These are phyloP conservation scores for Oscheius sp. DNA, from an alignment of 2,888 invertebrate species.

Conservation along the genomic window DNA sequence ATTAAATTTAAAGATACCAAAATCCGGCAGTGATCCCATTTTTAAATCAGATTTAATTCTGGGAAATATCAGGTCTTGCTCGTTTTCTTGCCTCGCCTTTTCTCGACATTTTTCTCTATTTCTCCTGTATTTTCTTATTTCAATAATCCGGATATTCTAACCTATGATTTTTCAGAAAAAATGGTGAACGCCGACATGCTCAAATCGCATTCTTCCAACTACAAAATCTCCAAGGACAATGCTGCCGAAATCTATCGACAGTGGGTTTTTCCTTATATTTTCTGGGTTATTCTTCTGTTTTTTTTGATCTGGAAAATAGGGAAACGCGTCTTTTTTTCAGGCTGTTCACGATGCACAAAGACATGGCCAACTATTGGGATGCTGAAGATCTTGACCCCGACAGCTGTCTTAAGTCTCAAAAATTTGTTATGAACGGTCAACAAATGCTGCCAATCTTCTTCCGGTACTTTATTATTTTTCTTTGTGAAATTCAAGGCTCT, in stretches of 20 bases:
- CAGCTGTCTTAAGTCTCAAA: slow-evolving; percentile 55
- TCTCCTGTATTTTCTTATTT: too few species aligned
- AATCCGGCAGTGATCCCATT: too few species aligned
- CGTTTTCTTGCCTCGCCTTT: background rate
- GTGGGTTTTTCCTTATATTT: slow-evolving; percentile 43
- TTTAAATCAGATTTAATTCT: too few species aligned
- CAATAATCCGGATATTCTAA: too few species aligned
- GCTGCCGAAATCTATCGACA: slow-evolving; percentile 62
- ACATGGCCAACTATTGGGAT: slow-evolving; percentile 63
- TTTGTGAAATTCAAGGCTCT: background rate
- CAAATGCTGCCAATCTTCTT: slow-evolving; percentile 46
- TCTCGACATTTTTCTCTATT: background rate
- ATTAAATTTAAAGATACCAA: too few species aligned
- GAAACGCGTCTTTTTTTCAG: slow-evolving; percentile 38
- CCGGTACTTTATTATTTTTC: slow-evolving; percentile 23
- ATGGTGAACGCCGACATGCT: slow-evolving; percentile 62
- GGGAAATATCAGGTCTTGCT: too few species aligned
- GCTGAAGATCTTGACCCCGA: slow-evolving; percentile 68
- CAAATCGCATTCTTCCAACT: slow-evolving; percentile 54
- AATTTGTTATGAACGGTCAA: slow-evolving; percentile 61
- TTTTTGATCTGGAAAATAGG: background rate
- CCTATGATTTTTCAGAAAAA: slow-evolving; percentile 18
- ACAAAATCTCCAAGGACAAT: slow-evolving; percentile 59
- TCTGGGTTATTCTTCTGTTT: background rate
- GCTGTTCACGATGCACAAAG: slow-evolving; percentile 61